Evolutionary conservation across 2,888 invertebrate genomes (phyloP).

Genomic region (Rotaria socialis): DNA sequence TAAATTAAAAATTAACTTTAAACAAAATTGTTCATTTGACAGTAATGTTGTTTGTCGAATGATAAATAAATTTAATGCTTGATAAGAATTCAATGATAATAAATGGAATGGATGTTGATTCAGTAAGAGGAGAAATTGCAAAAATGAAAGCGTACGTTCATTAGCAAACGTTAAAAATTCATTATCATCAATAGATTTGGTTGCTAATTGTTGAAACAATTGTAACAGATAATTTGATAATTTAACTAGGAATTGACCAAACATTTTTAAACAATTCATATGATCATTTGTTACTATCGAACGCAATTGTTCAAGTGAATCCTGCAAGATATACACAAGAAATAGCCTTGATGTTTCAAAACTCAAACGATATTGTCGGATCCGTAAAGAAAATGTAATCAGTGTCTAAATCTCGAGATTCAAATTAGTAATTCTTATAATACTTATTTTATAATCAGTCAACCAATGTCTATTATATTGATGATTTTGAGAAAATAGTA

Average conservation of each 20-base stretch:
- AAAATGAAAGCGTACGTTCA: conserved; percentile 24
- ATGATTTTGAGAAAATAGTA: no score
- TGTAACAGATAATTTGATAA: background rate
- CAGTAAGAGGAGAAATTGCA: conserved; percentile 2
- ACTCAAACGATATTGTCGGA: no score
- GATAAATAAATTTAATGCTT: conserved; percentile 11
- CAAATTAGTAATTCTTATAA: no score
- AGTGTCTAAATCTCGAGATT: no score
- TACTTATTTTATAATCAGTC: no score
- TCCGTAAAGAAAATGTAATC: no score
- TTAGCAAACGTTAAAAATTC: background rate
- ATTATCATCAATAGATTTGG: background rate
- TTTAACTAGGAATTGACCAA: conserved; percentile 18
- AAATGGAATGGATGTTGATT: conserved; percentile 32
- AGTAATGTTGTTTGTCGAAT: background rate
- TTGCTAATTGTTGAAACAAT: conserved; percentile 20
- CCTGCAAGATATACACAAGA: background rate
- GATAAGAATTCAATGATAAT: conserved; percentile 36
- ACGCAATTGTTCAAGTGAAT: conserved; percentile 19
- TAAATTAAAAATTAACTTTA: conserved; percentile 16
- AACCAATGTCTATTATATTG: no score
- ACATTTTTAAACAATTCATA: background rate
- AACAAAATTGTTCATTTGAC: conserved; percentile 8
- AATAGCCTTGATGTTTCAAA: no score
- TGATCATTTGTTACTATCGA: background rate